Evolutionary conservation across 1,140 invertebrate genomes (phyloP), one percentile per base, ranked within the genome.

Genomic region (Pygmarrhopalites habei): DNA sequence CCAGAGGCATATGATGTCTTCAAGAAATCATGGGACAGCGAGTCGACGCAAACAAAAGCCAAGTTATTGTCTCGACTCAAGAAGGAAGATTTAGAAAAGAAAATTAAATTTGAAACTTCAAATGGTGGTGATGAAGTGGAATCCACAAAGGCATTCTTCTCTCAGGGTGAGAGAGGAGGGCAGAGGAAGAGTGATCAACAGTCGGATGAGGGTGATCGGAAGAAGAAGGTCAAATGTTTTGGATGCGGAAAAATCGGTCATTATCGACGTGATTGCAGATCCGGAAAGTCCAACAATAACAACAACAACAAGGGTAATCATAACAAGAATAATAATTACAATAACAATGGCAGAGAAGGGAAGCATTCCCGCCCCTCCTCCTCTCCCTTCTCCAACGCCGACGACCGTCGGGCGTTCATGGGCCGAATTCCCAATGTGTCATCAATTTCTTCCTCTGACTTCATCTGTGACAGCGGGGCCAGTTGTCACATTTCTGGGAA

Each of bases 1-100:
- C 58, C 58, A 30, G 29, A 32, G 14, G 21, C 47, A 44, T 29
- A 58, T 15, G 1, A 44, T 1, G 29, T 35, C 2, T 58, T 58
- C 35, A 58, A 58, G 41, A 58, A 58, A 44, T 32, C 57, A 1
- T 58, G 57, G 57, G 25, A 58, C 21, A 44, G 39, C 28, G 25
- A 17, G 15, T 19, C 25, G 0, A 1, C 35, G 1, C 57, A 58
- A 15, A 58, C 57, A 0, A 58, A 35, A 41, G 7, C 19, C 2
- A 19, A 28, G 5, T 32, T 58, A 3, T 2, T 44, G 1, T 15
- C 57, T 1, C 23, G 57, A 12, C 21, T 58, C 1, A 21, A 23
- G 41, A 43, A 58, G 26, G 57, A 58, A 58, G 57, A 43, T 1
- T 19, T 58, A 17, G 57, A 58, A 21, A 10, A 12, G 39, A 41